Evolutionary conservation across 2,888 invertebrate genomes (phyloP).

Genomic region (Drosophila neonasuta): DNA sequence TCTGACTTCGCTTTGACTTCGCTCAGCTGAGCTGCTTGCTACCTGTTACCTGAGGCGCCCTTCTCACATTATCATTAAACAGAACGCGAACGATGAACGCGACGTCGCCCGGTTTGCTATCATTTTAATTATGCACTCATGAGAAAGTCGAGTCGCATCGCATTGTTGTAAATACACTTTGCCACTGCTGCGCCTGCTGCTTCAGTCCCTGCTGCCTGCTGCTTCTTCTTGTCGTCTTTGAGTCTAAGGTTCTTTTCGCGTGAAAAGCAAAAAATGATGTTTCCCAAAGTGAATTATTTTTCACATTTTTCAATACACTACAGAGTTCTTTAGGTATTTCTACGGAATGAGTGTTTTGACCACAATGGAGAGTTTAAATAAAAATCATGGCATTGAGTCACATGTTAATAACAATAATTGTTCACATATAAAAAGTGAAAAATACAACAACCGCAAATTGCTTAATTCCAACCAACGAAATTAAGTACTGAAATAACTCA

Average conservation of each 20-base stretch:
- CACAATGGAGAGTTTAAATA: too few relatives aligned
- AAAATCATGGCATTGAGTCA: too few relatives aligned
- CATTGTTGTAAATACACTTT: constrained; percentile 18
- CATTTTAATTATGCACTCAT: constrained; percentile 69
- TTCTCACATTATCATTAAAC: constrained; percentile 72
- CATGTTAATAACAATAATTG: too few relatives aligned
- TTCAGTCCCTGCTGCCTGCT: constrained; percentile 6
- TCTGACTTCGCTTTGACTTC: constrained; percentile 2
- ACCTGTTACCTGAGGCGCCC: constrained; percentile 69
- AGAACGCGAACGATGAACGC: constrained; percentile 57
- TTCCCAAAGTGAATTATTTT: constrained; percentile 50
- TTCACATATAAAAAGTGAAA: too few relatives aligned
- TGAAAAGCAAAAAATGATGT: constrained; percentile 43
- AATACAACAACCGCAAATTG: too few relatives aligned
- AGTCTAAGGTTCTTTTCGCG: constrained; percentile 50
- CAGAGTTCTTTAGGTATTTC: neutral
- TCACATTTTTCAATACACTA: constrained; percentile 46
- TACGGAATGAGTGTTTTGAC: neutral
- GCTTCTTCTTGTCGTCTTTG: constrained; percentile 19
- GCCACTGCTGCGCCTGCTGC: constrained; percentile 5
- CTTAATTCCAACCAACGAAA: too few relatives aligned
- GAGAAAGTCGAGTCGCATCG: constrained; percentile 61
- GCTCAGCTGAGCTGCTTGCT: constrained; percentile 22
- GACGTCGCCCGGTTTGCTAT: constrained; percentile 65
- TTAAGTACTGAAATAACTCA: too few relatives aligned